phyloP scores from a whole-genome alignment of 2,797 vertebrate species.

The Onychomys torridus region DNA sequence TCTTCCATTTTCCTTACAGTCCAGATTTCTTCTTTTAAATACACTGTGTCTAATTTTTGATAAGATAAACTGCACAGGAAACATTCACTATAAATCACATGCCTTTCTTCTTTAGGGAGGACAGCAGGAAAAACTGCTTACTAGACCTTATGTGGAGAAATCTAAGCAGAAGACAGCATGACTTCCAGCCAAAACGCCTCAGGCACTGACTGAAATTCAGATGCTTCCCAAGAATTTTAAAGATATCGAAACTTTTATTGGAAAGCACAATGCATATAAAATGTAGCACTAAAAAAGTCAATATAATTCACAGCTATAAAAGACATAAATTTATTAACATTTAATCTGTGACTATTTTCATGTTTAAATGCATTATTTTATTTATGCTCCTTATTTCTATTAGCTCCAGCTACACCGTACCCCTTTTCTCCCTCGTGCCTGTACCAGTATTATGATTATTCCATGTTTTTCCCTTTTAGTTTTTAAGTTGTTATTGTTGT shows the following conservation, averaged over 20 bases:
- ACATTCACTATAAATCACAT: background rate
- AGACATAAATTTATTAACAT: background rate
- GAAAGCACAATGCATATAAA: background rate
- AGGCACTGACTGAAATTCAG: background rate
- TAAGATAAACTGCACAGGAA: background rate
- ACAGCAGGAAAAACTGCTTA: background rate
- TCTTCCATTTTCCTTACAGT: background rate
- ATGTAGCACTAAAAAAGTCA: background rate
- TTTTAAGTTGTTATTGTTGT: background rate
- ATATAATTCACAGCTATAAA: background rate
- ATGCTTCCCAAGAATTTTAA: constrained; percentile 20
- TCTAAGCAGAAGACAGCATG: background rate
- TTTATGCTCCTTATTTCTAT: background rate
- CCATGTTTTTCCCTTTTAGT: background rate
- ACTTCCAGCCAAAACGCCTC: background rate
- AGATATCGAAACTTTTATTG: background rate
- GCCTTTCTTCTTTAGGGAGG: background rate
- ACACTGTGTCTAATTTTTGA: background rate
- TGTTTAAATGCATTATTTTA: background rate
- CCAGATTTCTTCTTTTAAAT: background rate
- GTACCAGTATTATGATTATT: background rate
- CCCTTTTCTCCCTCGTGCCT: background rate
- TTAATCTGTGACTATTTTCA: background rate
- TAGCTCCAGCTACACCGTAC: background rate
- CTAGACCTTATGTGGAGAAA: background rate